Conservation (phyloP, 2,797 vertebrate species). For the Sebastes taczanowskii region DNA sequence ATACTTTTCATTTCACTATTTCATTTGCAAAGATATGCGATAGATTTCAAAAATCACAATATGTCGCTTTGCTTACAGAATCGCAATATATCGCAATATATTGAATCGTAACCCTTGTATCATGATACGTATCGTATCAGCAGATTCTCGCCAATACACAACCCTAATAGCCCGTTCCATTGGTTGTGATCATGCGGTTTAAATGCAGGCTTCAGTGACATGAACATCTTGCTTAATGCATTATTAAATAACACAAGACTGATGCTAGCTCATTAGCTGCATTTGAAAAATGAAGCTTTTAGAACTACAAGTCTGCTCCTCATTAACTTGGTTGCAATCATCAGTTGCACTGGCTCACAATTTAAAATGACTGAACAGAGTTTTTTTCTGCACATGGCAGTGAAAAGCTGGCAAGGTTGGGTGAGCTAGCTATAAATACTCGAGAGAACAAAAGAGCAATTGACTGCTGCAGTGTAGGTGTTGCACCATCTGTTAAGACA, state of each 20-base stretch:
- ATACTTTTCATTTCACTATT: too few species aligned
- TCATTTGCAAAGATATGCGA: too few species aligned
- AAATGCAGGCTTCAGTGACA: not conserved
- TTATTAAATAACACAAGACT: not conserved
- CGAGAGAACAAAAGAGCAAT: slow-evolving; percentile 77
- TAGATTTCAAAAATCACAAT: too few species aligned
- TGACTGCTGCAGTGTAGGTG: slow-evolving; percentile 77
- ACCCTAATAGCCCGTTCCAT: not conserved
- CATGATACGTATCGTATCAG: too few species aligned
- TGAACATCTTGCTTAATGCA: not conserved
- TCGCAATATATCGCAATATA: too few species aligned
- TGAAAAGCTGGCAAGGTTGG: slow-evolving; percentile 47
- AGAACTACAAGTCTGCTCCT: slow-evolving; percentile 9
- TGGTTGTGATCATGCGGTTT: not conserved
- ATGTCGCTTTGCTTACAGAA: too few species aligned
- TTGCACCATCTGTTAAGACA: slow-evolving; percentile 78
- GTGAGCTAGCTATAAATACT: slow-evolving; percentile 75
- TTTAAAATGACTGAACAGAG: slow-evolving; percentile 37
- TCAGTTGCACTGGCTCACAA: slow-evolving; percentile 18
- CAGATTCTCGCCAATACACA: too few species aligned
- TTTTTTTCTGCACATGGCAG: slow-evolving; percentile 51
- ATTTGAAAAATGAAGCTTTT: not conserved
- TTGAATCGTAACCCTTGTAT: too few species aligned
- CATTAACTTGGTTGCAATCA: slow-evolving; percentile 17
- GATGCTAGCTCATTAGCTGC: not conserved